Percentiles rank a stretch among this genome's conserved stretches.
These are phyloP conservation scores for Rafetus swinhoei DNA, from an alignment of 2,113 vertebrate genomes.

Conservation along the genomic window DNA sequence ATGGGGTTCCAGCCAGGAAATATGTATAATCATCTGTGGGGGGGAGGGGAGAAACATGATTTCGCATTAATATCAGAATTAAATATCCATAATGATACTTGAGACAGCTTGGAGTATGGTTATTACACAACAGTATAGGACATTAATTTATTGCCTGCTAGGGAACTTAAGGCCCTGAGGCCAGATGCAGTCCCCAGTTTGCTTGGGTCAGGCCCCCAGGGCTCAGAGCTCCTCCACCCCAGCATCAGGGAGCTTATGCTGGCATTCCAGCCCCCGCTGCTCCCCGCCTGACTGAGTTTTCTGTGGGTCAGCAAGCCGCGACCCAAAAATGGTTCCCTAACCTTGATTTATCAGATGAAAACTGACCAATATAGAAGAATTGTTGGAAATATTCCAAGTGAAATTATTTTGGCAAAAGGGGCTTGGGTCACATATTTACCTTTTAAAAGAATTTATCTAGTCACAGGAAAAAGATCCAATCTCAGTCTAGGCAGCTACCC, in stretches of 20 bases:
- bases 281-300: no score
- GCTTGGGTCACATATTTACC: conserved; percentile 44
- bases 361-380: not conserved
- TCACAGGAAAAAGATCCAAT: conserved; percentile 38
- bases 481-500: conserved; percentile 36
- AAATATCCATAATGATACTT: not conserved
- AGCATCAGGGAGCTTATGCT: no score
- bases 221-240: no score
- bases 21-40: not conserved
- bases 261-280: no score
- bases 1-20: not conserved
- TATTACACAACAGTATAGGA: not conserved
- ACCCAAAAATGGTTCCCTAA: no score
- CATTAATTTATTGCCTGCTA: not conserved
- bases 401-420: conserved; percentile 1
- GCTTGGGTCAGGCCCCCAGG: no score
- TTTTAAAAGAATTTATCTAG: conserved; percentile 59
- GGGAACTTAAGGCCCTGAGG: no score
- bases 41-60: not conserved
- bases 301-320: no score
- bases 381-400: not conserved
- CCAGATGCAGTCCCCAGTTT: no score
- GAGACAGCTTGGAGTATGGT: not conserved
- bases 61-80: not conserved
- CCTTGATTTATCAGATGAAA: not conserved